phyloP scores from a whole-genome alignment of 2,888 invertebrate genomes.

The Drosophila hamatofila region DNA sequence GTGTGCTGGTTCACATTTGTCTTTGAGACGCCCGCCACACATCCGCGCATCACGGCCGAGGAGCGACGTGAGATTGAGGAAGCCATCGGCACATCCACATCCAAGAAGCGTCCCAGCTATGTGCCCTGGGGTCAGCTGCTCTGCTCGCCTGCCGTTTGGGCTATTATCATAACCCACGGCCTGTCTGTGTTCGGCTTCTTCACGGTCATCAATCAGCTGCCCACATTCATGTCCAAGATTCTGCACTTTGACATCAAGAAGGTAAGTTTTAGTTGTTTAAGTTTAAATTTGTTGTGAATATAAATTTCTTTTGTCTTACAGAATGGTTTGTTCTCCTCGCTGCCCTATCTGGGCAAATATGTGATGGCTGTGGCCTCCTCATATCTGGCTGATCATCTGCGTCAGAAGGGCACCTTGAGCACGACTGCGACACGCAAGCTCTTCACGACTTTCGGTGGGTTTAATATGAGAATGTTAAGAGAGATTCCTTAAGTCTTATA shows the following conservation, averaged over 20 bases:
- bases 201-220: slow-evolving; percentile 94
- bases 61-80: slow-evolving; percentile 91
- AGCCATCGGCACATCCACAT: slow-evolving; percentile 88
- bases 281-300: not conserved
- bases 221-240: slow-evolving; percentile 93
- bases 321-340: slow-evolving; percentile 93
- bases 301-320: slow-evolving; percentile 81
- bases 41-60: slow-evolving; percentile 91
- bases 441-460: slow-evolving; percentile 88
- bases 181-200: slow-evolving; percentile 95
- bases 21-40: slow-evolving; percentile 92
- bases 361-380: slow-evolving; percentile 91
- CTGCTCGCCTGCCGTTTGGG: slow-evolving; percentile 92
- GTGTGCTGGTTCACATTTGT: slow-evolving; percentile 92
- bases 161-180: slow-evolving; percentile 92
- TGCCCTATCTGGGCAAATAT: slow-evolving; percentile 95
- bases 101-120: slow-evolving; percentile 87
- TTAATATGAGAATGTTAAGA: not conserved
- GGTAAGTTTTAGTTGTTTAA: slow-evolving; percentile 83
- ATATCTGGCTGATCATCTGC: slow-evolving; percentile 90
- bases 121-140: slow-evolving; percentile 92
- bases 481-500: not conserved
- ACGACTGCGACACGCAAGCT: slow-evolving; percentile 91
- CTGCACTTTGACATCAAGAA: slow-evolving; percentile 91
- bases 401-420: slow-evolving; percentile 89